These are phyloP conservation scores for Sphaeridia pumilis DNA, from an alignment of 2,888 invertebrate genomes.

Conservation along the genomic window DNA sequence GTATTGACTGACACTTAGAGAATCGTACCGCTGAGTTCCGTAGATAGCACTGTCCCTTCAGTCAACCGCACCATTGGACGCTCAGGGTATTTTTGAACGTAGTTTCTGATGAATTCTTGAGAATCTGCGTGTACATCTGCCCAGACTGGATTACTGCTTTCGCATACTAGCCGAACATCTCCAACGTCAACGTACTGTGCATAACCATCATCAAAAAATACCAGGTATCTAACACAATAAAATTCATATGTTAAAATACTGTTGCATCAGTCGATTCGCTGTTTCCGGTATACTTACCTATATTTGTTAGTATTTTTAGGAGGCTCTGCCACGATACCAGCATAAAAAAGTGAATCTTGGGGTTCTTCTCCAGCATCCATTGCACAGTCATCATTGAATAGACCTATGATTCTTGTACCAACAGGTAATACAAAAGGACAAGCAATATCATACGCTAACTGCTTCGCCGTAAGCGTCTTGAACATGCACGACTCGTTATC, in stretches of 20 bases:
- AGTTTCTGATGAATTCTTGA: conserved; percentile 69
- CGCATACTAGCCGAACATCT: conserved; percentile 57
- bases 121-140: conserved; percentile 76
- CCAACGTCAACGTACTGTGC: conserved; percentile 68
- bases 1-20: too few relatives aligned
- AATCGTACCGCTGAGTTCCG: conserved; percentile 77
- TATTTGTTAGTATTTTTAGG: conserved; percentile 62
- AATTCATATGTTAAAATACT: too few relatives aligned
- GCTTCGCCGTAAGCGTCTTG: conserved; percentile 57
- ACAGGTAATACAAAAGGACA: conserved; percentile 60
- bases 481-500: conserved; percentile 41
- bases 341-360: conserved; percentile 47
- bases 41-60: conserved; percentile 65
- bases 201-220: conserved; percentile 89
- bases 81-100: conserved; percentile 66
- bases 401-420: conserved; percentile 73
- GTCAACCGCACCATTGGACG: conserved; percentile 76
- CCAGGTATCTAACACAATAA: conserved; percentile 56
- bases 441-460: conserved; percentile 57
- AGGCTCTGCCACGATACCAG: conserved; percentile 70
- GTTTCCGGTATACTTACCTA: too few relatives aligned
- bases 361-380: conserved; percentile 19
- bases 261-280: too few relatives aligned
- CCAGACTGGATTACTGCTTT: conserved; percentile 64
- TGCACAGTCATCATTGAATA: conserved; percentile 53